Evolutionary conservation across 2,888 invertebrate species (phyloP).

Genomic region (Coleophora flavipennella): DNA sequence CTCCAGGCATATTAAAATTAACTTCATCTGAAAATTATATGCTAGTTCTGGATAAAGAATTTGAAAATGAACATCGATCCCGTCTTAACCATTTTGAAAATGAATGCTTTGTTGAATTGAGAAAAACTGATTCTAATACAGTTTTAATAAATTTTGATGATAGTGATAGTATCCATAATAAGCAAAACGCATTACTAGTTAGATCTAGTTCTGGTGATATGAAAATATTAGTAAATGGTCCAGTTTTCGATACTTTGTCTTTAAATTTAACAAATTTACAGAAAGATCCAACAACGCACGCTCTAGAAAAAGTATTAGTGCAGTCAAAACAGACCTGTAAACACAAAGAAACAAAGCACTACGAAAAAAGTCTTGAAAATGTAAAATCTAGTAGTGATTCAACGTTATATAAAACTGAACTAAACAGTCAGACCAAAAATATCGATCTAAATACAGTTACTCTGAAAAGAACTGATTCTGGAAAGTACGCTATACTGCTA

Average conservation of each 20-base stretch:
- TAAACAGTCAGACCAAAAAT: no score
- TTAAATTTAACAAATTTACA: neutral
- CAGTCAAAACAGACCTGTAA: no score
- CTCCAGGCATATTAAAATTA: conserved; percentile 30
- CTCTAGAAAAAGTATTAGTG: no score
- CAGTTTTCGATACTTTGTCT: conserved; percentile 12
- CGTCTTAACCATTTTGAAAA: conserved; percentile 21
- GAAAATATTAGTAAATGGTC: conserved; percentile 27
- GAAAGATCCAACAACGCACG: no score
- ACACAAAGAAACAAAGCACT: conserved; percentile 7
- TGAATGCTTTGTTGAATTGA: conserved; percentile 26
- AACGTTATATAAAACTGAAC: neutral
- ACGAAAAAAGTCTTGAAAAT: conserved; percentile 20
- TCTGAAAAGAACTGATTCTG: conserved; percentile 31
- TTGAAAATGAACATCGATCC: conserved; percentile 30
- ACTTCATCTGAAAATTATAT: conserved; percentile 38
- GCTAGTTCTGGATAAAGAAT: conserved; percentile 47
- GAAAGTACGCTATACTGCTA: conserved; percentile 33
- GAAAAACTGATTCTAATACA: conserved; percentile 29
- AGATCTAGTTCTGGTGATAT: conserved; percentile 36
- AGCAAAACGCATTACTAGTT: conserved; percentile 29
- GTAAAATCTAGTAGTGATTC: conserved; percentile 6
- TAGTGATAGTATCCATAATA: conserved; percentile 5
- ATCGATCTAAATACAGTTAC: conserved; percentile 8
- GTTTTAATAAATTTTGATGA: conserved; percentile 30